phyloP scores from a whole-genome alignment of 1,140 invertebrate species.

The Trypoxylus dichotomus region DNA sequence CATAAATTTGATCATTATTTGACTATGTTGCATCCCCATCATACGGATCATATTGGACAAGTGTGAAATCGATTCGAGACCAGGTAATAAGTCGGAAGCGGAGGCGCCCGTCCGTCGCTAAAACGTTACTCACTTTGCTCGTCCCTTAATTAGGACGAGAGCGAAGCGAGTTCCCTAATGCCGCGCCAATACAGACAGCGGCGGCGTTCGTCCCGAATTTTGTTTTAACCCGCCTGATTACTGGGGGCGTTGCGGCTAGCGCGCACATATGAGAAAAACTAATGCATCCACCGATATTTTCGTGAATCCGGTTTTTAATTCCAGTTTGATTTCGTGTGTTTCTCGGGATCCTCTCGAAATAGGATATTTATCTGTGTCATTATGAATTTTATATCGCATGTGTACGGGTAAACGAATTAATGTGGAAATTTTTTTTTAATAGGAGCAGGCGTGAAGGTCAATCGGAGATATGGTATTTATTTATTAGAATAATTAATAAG shows the following conservation, averaged over 20 bases:
- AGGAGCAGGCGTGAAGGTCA: background rate
- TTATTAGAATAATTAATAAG: background rate
- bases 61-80: constrained; percentile 19
- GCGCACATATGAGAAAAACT: constrained; percentile 4
- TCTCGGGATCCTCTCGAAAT: background rate
- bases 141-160: constrained; percentile 11
- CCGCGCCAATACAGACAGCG: background rate
- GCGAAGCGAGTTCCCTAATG: background rate
- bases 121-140: constrained; percentile 6
- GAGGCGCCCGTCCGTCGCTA: constrained; percentile 20
- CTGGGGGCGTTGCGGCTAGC: constrained; percentile 1
- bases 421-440: constrained; percentile 10
- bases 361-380: constrained; percentile 9
- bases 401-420: constrained; percentile 4
- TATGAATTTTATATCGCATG: background rate
- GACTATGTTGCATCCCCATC: background rate
- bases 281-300: background rate
- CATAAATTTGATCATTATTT: too few relatives aligned
- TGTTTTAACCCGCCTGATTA: constrained; percentile 19
- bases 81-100: constrained; percentile 13
- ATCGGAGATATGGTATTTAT: background rate
- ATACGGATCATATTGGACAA: background rate
- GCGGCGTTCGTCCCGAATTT: background rate
- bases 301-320: background rate
- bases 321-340: background rate